phyloP scores from a whole-genome alignment of 2,797 vertebrate species.

The Amblyraja radiata region DNA sequence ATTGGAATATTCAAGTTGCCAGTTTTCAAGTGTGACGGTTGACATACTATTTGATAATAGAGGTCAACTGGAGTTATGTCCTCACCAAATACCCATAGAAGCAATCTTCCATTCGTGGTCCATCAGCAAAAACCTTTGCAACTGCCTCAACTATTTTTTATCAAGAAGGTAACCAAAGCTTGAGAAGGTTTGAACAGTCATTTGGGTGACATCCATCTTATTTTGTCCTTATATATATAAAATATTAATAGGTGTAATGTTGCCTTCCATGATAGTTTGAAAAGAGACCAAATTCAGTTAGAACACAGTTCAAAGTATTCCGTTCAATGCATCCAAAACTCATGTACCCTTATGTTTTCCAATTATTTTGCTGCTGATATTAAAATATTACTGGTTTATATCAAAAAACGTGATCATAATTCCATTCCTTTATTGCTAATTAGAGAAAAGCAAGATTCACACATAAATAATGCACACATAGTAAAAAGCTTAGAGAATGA shows the following conservation, averaged over 20 bases:
- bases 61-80: neutral
- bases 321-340: too few relatives aligned
- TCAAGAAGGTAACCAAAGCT: neutral
- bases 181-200: neutral
- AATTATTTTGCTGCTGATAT: neutral
- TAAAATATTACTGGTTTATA: neutral
- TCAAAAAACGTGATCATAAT: neutral
- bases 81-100: neutral
- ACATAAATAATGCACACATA: neutral
- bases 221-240: neutral
- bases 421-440: neutral
- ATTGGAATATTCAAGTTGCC: neutral
- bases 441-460: neutral
- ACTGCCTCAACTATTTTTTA: neutral
- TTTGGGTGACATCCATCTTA: neutral
- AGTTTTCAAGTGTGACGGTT: neutral
- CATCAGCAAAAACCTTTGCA: neutral
- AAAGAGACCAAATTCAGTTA: neutral
- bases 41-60: neutral
- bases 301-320: too few relatives aligned
- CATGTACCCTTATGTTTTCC: neutral
- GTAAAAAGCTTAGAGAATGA: too few relatives aligned
- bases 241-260: neutral
- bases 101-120: neutral
- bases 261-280: neutral